Base-by-base conservation (phyloP, 92 coral and sea anemone genomes). In the Phenganax stokvisi region DNA sequence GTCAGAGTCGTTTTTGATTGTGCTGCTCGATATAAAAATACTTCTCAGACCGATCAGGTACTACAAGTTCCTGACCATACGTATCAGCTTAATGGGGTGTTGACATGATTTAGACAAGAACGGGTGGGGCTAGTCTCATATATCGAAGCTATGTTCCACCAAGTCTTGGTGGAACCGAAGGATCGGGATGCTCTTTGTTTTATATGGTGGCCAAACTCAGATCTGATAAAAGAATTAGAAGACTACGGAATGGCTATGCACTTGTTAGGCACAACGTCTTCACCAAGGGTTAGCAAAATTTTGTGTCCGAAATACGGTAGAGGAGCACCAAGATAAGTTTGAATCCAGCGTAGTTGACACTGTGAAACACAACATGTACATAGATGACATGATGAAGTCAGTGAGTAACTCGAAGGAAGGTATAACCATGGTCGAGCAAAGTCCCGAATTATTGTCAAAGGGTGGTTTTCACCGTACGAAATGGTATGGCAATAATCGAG, bases 331-430 rank as follows among this genome's bases (percentile, higher is more conserved):
- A 30, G 71, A 61, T 55, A 85, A 80, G 11, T 83, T 85, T 8
- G 85, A 83, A 17, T 31, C 80, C 7, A 83, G 71, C 62, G 57
- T 77, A 56, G 70, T 80, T 11, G 71, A 71, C 44, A 84, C 85
- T 6, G 71, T 83, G 47, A 62, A 76, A 10, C 72, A 63, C 17
- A 86, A 82, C 76, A 82, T 82, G 87, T 84, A 87, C 52, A 88
- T 88, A 9, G 88, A 87, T 37, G 92, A 89, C 72, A 58, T 86
- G 80, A 85, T 85, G 92, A 86, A 86, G 83, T 89, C 92, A 11
- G 62, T 72, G 3, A 75, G 59, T 27, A 51, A 85, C 13, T 56
- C 87, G 6, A 74, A 84, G 57, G 54, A 66, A 3, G 88, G 88
- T 13, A 30, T 73, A 13, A 52, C 16, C 29, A 64, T 86, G 12